Conservation (phyloP, 2,113 vertebrate species). For the Dipodomys ordii region DNA sequence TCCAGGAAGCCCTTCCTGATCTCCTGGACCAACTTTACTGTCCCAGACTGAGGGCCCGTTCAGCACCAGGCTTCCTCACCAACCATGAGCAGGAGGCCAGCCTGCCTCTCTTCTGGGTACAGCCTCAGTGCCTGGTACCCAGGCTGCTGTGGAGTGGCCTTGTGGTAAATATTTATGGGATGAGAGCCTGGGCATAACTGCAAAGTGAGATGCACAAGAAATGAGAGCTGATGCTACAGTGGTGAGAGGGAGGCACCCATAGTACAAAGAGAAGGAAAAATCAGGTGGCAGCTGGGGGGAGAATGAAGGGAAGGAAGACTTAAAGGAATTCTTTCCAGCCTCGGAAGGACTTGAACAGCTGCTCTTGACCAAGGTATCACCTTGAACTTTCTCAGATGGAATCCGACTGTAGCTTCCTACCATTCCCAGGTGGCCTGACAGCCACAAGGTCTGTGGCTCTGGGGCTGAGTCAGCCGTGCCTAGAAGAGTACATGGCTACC, state of each 20-base stretch:
- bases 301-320: not conserved
- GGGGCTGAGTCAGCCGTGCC: not conserved
- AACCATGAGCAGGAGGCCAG: not conserved
- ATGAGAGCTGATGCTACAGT: not conserved
- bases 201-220: not conserved
- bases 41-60: not conserved
- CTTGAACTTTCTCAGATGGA: not conserved
- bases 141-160: not conserved
- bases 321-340: not conserved
- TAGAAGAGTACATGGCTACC: not conserved
- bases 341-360: not conserved
- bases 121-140: not conserved
- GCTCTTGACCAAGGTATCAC: not conserved
- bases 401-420: no score
- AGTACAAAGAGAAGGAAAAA: not conserved
- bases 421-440: not conserved
- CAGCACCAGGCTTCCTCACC: not conserved
- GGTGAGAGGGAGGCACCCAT: not conserved
- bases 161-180: not conserved
- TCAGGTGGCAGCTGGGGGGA: not conserved
- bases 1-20: not conserved
- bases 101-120: not conserved
- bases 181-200: not conserved
- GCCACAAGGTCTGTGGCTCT: fast-evolving
- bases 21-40: no score